Evolutionary conservation across 2,113 vertebrate species (phyloP), one percentile per base, ranked within the genome.

Genomic region (Campylomormyrus tamandua): DNA sequence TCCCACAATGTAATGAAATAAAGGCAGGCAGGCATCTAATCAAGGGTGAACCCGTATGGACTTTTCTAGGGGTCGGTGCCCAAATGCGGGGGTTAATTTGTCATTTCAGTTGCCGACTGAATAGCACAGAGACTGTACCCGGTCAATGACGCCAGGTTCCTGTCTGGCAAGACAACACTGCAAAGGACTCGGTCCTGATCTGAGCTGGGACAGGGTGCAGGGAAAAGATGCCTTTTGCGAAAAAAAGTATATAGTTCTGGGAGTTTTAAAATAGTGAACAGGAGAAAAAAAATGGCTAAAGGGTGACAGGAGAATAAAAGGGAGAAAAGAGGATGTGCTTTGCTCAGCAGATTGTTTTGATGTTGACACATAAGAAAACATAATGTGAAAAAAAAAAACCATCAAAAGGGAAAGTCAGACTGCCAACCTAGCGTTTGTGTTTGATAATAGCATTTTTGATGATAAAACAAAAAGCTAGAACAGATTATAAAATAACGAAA

Each of bases 281-380:
- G 42, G 50, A 88, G 80, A 53, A 58, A 7, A 91, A 48, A 90
- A 88, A 48, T 77, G 89, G 84, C 62, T 83, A 48, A 88, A 83
- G 86, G 80, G 80, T 77, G 86, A 74, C 83, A 70, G 52, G 24
- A 42, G 56, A 19, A 45, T 13, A 21, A 84, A 45, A 85, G 42
- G 27, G 62, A 42, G 86, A 70, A 89, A 74, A 89, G 15, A 56
- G 31, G 21, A 58, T 88, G 53, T 90, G 50, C 90, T 91, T 39
- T 1, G 88, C 85, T 89, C 89, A 90, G 89, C 90, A 35, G 83
- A 90, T 85, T 90, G 89, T 91, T 91, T 89, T 92, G 91, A 91
- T 92, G 89, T 83, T 85, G 91, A 88, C 86, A 58, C 84, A 87
- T 80, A 83, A n/a, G n/a, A 85, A 90, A 85, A 90, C 62, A 88